phyloP scores from a whole-genome alignment of 2,797 vertebrate genomes.

The Rallus crepitans region DNA sequence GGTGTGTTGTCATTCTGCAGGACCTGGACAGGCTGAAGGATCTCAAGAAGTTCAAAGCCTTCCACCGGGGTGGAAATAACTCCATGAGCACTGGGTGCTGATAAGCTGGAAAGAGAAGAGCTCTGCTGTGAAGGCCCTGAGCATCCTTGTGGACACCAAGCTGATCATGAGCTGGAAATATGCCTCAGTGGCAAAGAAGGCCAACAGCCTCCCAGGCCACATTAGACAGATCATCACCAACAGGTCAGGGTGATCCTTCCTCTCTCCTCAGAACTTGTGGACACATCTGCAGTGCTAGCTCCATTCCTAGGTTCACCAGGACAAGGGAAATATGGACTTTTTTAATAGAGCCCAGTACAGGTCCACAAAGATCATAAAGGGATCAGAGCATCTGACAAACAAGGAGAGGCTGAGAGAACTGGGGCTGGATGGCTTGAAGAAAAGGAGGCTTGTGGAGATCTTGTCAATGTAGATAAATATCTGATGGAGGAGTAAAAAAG shows the following conservation, averaged over 20 bases:
- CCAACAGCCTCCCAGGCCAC: not conserved
- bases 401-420: not conserved
- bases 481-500: not conserved
- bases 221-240: not conserved
- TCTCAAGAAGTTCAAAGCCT: not conserved
- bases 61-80: not conserved
- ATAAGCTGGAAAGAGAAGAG: not conserved
- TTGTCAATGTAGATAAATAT: not conserved
- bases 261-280: not conserved
- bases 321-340: not conserved
- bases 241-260: not conserved
- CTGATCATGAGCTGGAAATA: not conserved
- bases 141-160: not conserved
- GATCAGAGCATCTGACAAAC: not conserved
- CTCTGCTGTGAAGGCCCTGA: not conserved
- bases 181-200: not conserved
- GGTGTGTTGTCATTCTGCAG: not conserved
- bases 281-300: not conserved
- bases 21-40: not conserved
- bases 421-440: not conserved
- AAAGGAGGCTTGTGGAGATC: not conserved
- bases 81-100: rapidly evolving
- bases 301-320: not conserved
- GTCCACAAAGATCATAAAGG: not conserved
- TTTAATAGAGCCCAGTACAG: not conserved